phyloP scores from a whole-genome alignment of 2,797 vertebrate species.

The Dendrocincla fuliginosa region DNA sequence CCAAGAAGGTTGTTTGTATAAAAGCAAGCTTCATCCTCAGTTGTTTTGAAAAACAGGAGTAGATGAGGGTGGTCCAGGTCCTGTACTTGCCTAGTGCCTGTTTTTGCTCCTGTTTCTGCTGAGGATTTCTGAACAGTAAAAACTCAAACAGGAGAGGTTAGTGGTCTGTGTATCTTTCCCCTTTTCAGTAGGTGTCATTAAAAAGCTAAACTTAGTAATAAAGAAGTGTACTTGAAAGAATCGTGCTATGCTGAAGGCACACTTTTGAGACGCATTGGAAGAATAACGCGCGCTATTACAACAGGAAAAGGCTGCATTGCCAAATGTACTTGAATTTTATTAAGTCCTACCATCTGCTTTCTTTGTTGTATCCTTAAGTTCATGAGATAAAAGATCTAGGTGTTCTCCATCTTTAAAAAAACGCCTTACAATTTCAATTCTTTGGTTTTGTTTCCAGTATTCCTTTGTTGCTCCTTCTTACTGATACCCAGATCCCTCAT shows the following conservation, averaged over 20 bases:
- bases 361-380: slow-evolving; percentile 2
- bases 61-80: neutral
- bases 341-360: slow-evolving; percentile 45
- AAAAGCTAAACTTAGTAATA: neutral
- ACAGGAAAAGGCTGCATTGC: slow-evolving; percentile 5
- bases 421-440: neutral
- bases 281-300: neutral
- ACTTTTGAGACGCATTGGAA: neutral
- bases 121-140: neutral
- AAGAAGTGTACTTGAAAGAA: neutral
- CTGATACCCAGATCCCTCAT: neutral
- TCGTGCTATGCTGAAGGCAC: neutral
- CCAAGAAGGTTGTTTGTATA: neutral
- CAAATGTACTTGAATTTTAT: slow-evolving; percentile 50
- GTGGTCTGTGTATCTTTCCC: neutral
- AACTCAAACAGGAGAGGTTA: neutral
- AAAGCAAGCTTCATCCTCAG: neutral
- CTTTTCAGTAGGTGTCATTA: neutral
- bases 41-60: neutral
- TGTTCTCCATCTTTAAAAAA: neutral
- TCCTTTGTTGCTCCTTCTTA: neutral
- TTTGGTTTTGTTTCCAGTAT: neutral
- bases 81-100: neutral
- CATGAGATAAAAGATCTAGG: neutral
- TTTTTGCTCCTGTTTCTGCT: neutral